Evolutionary conservation across 2,797 vertebrate species (phyloP).

Genomic region (Furcifer pardalis): DNA sequence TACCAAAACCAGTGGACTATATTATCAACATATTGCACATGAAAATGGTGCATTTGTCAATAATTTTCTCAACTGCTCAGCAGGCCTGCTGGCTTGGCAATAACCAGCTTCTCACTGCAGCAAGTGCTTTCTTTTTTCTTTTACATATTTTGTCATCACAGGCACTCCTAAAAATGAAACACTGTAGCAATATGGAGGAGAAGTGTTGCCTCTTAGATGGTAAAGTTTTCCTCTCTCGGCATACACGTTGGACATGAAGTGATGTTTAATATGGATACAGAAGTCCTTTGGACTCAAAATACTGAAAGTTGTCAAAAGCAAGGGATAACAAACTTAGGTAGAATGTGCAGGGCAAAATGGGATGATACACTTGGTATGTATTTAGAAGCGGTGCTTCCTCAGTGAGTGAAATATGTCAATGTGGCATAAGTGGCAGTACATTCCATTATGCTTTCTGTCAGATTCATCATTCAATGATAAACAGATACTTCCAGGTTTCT

Average conservation of each 20-base stretch:
- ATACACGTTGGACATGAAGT: background rate
- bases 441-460: no score
- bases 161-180: slow-evolving; percentile 15
- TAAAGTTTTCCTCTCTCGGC: background rate
- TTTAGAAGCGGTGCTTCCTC: no score
- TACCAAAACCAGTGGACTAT: slow-evolving; percentile 63
- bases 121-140: slow-evolving; percentile 46
- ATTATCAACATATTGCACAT: slow-evolving; percentile 60
- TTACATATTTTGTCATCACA: slow-evolving; percentile 17
- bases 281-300: background rate
- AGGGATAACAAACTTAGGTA: background rate
- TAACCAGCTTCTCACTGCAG: slow-evolving; percentile 39
- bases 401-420: no score
- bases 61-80: slow-evolving; percentile 40
- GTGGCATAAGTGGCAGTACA: no score
- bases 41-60: slow-evolving; percentile 57
- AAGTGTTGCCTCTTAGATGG: slow-evolving; percentile 2
- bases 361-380: no score
- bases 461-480: no score
- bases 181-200: slow-evolving; percentile 30
- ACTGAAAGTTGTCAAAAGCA: no score
- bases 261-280: background rate
- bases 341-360: background rate
- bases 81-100: slow-evolving; percentile 47
- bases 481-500: no score